Conservation (phyloP, 1,140 invertebrate genomes). For the Euglossa dilemma region DNA sequence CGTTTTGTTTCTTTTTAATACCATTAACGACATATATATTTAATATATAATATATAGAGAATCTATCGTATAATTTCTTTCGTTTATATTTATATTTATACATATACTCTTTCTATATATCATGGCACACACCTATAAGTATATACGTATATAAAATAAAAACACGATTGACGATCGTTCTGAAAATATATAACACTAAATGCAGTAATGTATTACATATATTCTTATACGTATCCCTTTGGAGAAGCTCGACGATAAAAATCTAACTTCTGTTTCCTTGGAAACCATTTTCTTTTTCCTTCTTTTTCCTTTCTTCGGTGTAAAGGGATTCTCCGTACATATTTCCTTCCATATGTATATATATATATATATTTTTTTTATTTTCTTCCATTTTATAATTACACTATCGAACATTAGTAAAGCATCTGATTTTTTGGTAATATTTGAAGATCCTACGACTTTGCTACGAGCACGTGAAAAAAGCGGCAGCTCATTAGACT, state of each 20-base stretch:
- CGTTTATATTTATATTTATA: constrained; percentile 32
- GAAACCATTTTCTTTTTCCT: background rate
- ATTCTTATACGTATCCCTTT: constrained; percentile 46
- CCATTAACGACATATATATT: constrained; percentile 62
- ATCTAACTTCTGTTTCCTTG: background rate
- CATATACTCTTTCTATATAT: constrained; percentile 27
- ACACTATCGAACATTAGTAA: constrained; percentile 65
- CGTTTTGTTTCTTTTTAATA: constrained; percentile 40
- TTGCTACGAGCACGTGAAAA: constrained; percentile 55
- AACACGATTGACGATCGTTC: constrained; percentile 42
- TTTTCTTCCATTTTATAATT: background rate
- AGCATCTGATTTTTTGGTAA: constrained; percentile 71
- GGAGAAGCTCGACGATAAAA: constrained; percentile 31
- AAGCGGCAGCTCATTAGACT: constrained; percentile 59
- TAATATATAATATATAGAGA: constrained; percentile 27
- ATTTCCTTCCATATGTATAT: background rate
- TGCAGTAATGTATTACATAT: constrained; percentile 51
- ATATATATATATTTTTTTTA: too few species aligned
- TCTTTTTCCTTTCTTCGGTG: too few species aligned
- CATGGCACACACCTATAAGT: constrained; percentile 47
- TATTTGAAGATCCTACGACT: constrained; percentile 49
- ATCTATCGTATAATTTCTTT: constrained; percentile 42
- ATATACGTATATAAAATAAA: constrained; percentile 67
- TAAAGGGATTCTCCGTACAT: background rate
- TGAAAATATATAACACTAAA: constrained; percentile 51